phyloP scores from a whole-genome alignment of 2,797 vertebrate genomes.

The Urocyon cinereoargenteus region DNA sequence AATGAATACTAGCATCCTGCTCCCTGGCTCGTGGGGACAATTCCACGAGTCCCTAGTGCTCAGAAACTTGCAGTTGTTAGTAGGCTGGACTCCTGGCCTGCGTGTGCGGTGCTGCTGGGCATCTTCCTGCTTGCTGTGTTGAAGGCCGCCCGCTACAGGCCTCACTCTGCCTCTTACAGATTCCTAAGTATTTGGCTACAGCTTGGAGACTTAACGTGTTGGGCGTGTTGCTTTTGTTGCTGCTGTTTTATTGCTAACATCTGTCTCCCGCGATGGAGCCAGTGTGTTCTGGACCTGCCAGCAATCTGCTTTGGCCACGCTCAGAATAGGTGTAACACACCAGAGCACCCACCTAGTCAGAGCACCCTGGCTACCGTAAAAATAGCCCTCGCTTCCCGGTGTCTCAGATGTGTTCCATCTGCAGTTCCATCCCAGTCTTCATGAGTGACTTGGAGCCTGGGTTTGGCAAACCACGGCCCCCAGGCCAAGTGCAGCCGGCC shows the following conservation, averaged over 20 bases:
- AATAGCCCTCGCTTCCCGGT: too few species aligned
- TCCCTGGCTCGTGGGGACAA: background rate
- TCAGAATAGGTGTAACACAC: background rate
- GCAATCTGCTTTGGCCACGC: background rate
- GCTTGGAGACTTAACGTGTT: background rate
- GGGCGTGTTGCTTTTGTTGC: too few species aligned
- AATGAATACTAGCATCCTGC: background rate
- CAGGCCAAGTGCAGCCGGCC: accelerated
- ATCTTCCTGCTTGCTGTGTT: background rate
- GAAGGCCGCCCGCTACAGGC: background rate
- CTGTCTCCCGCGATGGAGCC: accelerated
- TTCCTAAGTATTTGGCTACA: background rate
- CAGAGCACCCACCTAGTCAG: accelerated
- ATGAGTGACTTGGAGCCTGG: too few species aligned
- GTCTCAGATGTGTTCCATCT: background rate
- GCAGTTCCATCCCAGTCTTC: too few species aligned
- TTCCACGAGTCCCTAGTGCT: background rate
- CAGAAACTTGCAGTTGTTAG: background rate
- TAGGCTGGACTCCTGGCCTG: background rate
- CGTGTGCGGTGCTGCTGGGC: accelerated
- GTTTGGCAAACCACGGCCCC: accelerated
- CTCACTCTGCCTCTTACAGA: background rate
- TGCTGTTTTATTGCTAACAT: background rate
- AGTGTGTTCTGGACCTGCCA: background rate
- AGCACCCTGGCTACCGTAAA: accelerated